phyloP scores from a whole-genome alignment of 2,888 invertebrate species.

The Spodoptera exigua region DNA sequence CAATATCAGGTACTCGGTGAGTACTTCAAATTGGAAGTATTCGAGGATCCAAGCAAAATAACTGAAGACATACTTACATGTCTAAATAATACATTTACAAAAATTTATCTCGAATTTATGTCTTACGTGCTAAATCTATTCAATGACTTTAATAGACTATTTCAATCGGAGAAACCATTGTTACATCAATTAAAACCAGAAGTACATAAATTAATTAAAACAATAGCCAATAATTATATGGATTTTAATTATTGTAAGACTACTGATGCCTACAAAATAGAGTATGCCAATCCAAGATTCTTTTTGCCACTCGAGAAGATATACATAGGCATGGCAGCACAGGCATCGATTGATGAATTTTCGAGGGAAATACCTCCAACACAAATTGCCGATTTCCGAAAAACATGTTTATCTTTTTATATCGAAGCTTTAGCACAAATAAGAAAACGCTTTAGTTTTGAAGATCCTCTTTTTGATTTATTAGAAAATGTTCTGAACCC shows the following conservation, averaged over 20 bases:
- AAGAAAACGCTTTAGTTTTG: constrained; percentile 7
- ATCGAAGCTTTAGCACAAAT: no score
- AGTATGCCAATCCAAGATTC: constrained; percentile 18
- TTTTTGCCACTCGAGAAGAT: constrained; percentile 8
- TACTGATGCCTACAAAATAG: constrained; percentile 23
- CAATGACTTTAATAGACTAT: constrained; percentile 14
- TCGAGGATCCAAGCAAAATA: constrained; percentile 19
- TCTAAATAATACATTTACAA: background rate
- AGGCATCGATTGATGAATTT: constrained; percentile 14
- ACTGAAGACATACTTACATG: constrained; percentile 8
- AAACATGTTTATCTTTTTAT: constrained; percentile 6
- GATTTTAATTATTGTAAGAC: background rate
- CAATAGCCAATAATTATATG: constrained; percentile 8
- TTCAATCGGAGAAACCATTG: constrained; percentile 15
- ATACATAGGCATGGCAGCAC: constrained; percentile 13
- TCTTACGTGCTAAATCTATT: constrained; percentile 4
- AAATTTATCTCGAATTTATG: constrained; percentile 16
- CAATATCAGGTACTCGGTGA: constrained; percentile 7
- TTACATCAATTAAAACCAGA: constrained; percentile 11
- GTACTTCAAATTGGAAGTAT: constrained; percentile 14
- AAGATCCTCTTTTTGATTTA: constrained; percentile 2
- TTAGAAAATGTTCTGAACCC: constrained; percentile 1
- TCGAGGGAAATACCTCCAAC: constrained; percentile 3
- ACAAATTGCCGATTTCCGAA: background rate
- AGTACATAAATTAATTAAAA: constrained; percentile 12